Percentiles rank a stretch among this genome's conserved stretches.
Evolutionary conservation across 2,797 vertebrate species (phyloP).

Genomic region (Hoplostethus mediterraneus): DNA sequence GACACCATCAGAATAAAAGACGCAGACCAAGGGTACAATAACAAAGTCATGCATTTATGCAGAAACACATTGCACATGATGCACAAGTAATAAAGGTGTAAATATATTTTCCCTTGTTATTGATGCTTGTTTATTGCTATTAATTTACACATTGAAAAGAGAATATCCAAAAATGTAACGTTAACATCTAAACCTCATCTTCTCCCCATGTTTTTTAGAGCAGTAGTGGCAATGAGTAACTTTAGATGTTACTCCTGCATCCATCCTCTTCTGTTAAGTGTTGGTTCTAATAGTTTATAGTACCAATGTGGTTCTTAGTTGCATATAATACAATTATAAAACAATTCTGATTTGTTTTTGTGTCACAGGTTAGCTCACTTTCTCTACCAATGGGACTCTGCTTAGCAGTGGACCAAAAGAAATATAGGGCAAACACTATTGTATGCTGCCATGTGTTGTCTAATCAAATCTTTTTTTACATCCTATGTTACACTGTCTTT

Average conservation of each 20-base stretch:
- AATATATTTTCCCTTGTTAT: not conserved
- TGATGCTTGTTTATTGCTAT: constrained; percentile 1
- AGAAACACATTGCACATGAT: not conserved
- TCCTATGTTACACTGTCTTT: not conserved
- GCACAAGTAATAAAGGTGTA: not conserved
- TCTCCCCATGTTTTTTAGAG: too few species aligned
- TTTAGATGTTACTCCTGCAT: not conserved
- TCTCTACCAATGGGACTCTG: not conserved
- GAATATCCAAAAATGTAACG: not conserved
- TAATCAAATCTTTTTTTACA: not conserved
- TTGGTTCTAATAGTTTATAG: not conserved
- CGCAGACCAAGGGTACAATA: constrained; percentile 12
- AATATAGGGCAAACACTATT: not conserved
- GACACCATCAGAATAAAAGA: constrained; percentile 26
- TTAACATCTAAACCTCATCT: not conserved
- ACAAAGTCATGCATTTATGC: not conserved
- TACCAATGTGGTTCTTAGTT: not conserved
- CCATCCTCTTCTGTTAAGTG: not conserved
- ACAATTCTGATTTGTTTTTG: not conserved
- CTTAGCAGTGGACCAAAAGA: not conserved
- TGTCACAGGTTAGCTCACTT: not conserved
- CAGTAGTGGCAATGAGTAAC: too few species aligned
- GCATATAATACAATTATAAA: not conserved
- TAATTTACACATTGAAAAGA: constrained; percentile 1
- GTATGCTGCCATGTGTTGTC: not conserved